Base-by-base conservation (phyloP, 2,113 vertebrate genomes). In the Camelus dromedarius region DNA sequence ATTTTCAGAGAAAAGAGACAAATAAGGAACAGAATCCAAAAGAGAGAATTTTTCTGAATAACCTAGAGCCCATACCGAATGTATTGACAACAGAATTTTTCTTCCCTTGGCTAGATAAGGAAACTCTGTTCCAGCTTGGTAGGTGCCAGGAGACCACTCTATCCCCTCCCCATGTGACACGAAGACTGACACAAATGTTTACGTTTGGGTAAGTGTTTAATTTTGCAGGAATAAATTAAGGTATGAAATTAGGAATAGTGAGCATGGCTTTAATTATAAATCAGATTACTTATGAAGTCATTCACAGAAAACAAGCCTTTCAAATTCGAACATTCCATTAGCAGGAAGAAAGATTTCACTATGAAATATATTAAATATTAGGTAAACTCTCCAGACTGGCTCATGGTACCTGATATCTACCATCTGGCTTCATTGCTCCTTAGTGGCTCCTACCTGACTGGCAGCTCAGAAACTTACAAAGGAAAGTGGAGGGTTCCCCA, bases 301-400 rank as follows among this genome's bases (percentile, higher is more conserved):
- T 95, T 97, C 54, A 91, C 46, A 82, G 56, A 96, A 96, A 93
- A 52, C 14, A 76, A 80, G 56, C 60, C 38, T 76, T 96, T 97
- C 22, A 67, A 72, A 90, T 38, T 50, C 90, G 22, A 72, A 46
- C 16, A 75, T 54, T 46, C 30, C 38, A 38, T 82, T 81, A 67
- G 35, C 70, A 69, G 56, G 16, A 80, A 86, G 15, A 82, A 87
- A 24, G 24, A 62, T 73, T 85, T 93, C 56, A 42, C 20, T 70
- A 52, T 0, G 76, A 94, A 73, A 67, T 56, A 3, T 93, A 35
- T 69, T 96, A 75, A 87, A 46, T 66, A 81, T n/a, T 84, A 73
- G 32, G 48, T 48, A 30, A 14, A 64, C 3, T 42, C 26, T 69
- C 11, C 2, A 14, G 56, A 38, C 60, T 60, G 46, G 20, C n/a